phyloP scores from a whole-genome alignment of 2,797 vertebrate genomes.

The Peromyscus eremicus region DNA sequence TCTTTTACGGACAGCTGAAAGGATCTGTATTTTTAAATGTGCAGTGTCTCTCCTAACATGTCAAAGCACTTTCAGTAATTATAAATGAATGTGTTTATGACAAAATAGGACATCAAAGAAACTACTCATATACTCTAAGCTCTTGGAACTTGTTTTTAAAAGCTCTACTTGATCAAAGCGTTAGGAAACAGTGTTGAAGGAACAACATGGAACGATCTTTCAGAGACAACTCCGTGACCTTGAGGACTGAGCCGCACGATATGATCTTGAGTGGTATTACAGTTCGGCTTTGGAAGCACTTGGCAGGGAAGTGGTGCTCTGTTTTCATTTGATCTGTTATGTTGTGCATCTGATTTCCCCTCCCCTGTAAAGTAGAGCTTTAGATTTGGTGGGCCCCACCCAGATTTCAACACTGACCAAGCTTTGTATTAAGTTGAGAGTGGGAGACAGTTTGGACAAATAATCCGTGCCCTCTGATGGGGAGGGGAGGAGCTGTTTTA shows the following conservation, averaged over 20 bases:
- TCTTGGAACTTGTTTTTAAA: conserved; percentile 10
- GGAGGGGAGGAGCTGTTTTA: conserved; percentile 64
- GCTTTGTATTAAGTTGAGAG: conserved; percentile 65
- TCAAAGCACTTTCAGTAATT: not conserved
- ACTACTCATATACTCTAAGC: not conserved
- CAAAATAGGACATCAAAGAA: conserved; percentile 16
- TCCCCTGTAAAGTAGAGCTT: conserved; percentile 11
- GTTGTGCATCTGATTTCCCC: not conserved
- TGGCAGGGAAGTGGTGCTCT: conserved; percentile 63
- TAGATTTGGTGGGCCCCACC: conserved; percentile 50
- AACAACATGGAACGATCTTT: not conserved
- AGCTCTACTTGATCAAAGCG: not conserved
- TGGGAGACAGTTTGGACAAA: conserved; percentile 73
- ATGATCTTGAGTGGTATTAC: not conserved
- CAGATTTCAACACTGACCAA: conserved; percentile 61
- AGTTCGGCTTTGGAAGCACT: conserved; percentile 41
- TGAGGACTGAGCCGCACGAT: not conserved
- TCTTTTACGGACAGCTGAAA: not conserved
- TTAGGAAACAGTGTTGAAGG: conserved; percentile 54
- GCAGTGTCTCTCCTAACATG: not conserved
- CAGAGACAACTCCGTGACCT: conserved; percentile 32
- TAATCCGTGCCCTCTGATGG: conserved; percentile 74
- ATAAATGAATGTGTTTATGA: not conserved
- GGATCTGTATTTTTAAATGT: not conserved
- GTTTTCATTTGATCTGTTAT: conserved; percentile 73